Evolutionary conservation across 2,113 vertebrate genomes (phyloP), one percentile per base, ranked within the genome.

Genomic region (Nyctibius bracteatus): DNA sequence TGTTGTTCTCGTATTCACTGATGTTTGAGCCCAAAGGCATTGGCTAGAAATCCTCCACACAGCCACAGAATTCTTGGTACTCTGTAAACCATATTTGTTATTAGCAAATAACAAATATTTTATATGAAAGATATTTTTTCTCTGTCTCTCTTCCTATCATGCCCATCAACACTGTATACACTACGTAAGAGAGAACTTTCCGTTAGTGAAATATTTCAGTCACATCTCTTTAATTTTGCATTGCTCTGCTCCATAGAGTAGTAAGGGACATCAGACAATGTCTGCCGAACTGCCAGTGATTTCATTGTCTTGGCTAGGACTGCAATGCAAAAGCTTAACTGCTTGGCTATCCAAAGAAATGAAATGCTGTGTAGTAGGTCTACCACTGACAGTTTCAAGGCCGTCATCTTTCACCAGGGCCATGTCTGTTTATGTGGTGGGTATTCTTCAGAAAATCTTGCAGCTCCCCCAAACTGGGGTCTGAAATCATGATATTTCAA

Each of bases 121-220:
- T 7, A 4, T 30, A 31, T 18, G 13, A 61, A 55, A 58, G 7
- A 19, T 0, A 0, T 86, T 72, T 51, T 5, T 77, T 49, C 28
- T 89, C 47, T 58, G 0, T 13, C n/a, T 51, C 12, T 23, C 20
- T 52, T 70, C 12, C 23, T 59, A 8, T 46, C 3, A 4, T 25
- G 14, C 4, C 7, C 15, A 35, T 74, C 51, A 71, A 19, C 6
- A 21, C 12, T 16, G 8, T 18, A 7, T 81, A 35, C 12, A 35
- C 7, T 25, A 8, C 1, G 2, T 66, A 78, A 66, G 13, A 78
- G 41, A 70, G 20, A 73, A 23, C 10, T 66, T 67, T 21, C 21
- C 9, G 52, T 70, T 7, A 73, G 20, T 65, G 10, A 58, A 92
- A 65, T 71, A 35, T 27, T 90, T 82, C 28, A 11, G 13, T 88